These are phyloP conservation scores for Chaenocephalus aceratus DNA, from an alignment of 2,113 vertebrate genomes.

Conservation along the genomic window DNA sequence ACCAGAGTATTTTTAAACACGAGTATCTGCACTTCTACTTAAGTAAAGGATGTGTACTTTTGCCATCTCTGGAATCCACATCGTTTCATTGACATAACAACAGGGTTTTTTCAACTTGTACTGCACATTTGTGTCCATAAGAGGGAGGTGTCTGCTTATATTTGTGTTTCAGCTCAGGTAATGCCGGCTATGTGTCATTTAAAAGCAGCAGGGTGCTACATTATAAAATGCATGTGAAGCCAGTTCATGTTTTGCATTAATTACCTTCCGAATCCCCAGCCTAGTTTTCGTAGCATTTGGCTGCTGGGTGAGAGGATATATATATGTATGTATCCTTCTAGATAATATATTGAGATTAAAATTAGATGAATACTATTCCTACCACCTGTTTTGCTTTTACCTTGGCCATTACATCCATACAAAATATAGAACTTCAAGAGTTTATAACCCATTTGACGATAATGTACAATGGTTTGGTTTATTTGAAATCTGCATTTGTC, in stretches of 20 bases:
- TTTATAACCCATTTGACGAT: too few species aligned
- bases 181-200: background rate
- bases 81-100: background rate
- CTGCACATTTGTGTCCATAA: constrained; percentile 54
- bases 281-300: background rate
- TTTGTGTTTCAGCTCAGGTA: background rate
- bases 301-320: background rate
- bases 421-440: too few species aligned
- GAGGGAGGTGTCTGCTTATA: constrained; percentile 55
- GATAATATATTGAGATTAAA: background rate
- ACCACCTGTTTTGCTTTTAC: too few species aligned
- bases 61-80: too few species aligned
- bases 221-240: background rate
- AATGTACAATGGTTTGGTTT: too few species aligned
- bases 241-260: background rate
- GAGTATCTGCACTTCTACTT: too few species aligned
- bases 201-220: background rate
- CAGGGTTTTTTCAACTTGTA: constrained; percentile 12
- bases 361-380: too few species aligned
- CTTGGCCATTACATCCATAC: too few species aligned
- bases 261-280: too few species aligned
- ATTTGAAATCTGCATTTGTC: too few species aligned
- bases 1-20: too few species aligned
- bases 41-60: too few species aligned
- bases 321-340: background rate